Base-by-base conservation (phyloP, 2,113 vertebrate species). In the Pycnonotus jocosus region DNA sequence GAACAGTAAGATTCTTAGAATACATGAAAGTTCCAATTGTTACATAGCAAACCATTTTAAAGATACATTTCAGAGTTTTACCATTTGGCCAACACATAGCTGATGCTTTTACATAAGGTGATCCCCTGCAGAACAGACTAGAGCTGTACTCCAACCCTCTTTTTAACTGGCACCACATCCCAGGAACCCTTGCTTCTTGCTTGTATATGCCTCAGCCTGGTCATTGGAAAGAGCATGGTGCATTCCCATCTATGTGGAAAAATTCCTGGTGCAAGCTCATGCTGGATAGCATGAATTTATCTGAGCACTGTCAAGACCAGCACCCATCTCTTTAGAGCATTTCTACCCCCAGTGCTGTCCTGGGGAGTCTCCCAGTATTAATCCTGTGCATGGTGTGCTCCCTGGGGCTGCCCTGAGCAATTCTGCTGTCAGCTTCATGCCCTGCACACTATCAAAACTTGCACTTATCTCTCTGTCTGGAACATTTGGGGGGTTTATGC, bases 81-180 rank as follows among this genome's bases (percentile, higher is more conserved):
- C 30, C 21, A 22, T 76, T 68, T 93, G 47, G 9, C 68, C 38
- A 51, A 44, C 23, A 31, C 0, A 0, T 23, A 40, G 11, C 57
- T 82, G 33, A 1, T 68, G 68, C 27, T 66, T 70, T 50, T n/a
- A 48, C 33, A 14, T 7, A 2, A 60, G 25, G 2, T 50, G 51
- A 86, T 33, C 37, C 44, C 2, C 44, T 70, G 54, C 1, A 5
- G n/a, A 35, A 31, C 33, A 5, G n/a, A 5, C 56, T 58, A 18
- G 51, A 42, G 4, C 53, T 79, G 38, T 33, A 13, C 20, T 53
- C 4, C 0, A 18, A 7, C 6, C 7, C 2, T 53, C 2, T 58
- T 54, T 80, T 64, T 30, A 66, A 33, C 19, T 21, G 35, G 33
- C 35, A 30, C 30, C 48, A 9, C 20, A 11, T 38, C 42, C 65